Conservation (phyloP, 1,140 invertebrate genomes). For the Orchestia grillus region DNA sequence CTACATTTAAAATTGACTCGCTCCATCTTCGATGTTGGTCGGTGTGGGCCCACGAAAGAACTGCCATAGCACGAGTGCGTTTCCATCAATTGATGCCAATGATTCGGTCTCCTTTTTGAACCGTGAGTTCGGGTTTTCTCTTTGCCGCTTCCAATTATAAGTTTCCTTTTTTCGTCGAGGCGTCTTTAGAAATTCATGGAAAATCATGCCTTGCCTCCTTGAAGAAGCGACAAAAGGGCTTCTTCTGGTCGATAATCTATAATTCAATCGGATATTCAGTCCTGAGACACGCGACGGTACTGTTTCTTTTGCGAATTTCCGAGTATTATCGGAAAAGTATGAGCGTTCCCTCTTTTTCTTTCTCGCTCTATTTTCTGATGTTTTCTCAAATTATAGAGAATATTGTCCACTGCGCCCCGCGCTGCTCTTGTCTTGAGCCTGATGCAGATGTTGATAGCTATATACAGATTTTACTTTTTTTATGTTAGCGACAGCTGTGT, state of each 20-base stretch:
- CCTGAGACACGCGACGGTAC: not conserved
- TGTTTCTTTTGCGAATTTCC: not conserved
- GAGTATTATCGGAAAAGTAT: not conserved
- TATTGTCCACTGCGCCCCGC: not conserved
- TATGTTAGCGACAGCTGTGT: not conserved
- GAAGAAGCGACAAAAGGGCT: not conserved
- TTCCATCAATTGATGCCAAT: not conserved
- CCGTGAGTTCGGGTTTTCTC: not conserved
- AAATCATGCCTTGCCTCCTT: not conserved
- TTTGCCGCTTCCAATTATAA: not conserved
- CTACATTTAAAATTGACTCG: not conserved
- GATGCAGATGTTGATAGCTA: no score
- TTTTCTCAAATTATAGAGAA: not conserved
- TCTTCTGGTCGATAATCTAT: conserved; percentile 15
- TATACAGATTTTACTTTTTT: not conserved
- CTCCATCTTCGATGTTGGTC: not conserved
- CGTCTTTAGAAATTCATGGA: not conserved
- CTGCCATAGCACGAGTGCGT: not conserved
- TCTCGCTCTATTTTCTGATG: not conserved
- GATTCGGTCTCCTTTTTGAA: not conserved
- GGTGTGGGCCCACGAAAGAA: not conserved
- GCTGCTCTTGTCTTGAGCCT: not conserved
- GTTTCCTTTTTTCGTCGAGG: not conserved
- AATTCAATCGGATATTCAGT: not conserved
- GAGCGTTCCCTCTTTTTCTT: no score